Evolutionary conservation across 2,113 vertebrate genomes (phyloP), one percentile per base, ranked within the genome.

Genomic region (Calidris pugnax): DNA sequence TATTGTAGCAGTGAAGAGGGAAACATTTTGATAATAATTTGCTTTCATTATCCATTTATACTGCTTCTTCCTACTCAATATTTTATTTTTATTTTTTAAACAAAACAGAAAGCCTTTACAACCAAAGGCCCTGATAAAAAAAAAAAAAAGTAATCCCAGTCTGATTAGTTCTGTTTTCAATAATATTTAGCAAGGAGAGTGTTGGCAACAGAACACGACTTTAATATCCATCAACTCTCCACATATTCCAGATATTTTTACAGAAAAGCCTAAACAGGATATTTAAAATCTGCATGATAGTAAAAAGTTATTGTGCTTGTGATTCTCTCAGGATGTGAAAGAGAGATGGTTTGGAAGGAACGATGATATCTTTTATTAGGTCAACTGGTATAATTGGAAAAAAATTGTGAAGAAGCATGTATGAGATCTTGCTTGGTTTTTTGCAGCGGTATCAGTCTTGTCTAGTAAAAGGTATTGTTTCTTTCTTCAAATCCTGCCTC

Each of bases 1-100:
- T 96, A 96, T 95, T 92, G 83, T 57, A 75, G 68, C 68, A 84
- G 43, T 72, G 83, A 93, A 93, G 57, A 88, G 56, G 53, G 86
- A 81, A 95, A 53, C 39, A 71, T 92, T 95, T 93, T 93, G 45
- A 85, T 96, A 96, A 90, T 84, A 88, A 95, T 94, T 96, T 96
- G 30, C 80, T 90, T 88, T 92, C 86, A 81, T 96, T 94, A 95
- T 81, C 92, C 67, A 71, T 94, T 93, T 93, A 64, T 80, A 92
- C 84, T 73, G 39, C 57, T 90, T 92, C 78, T 93, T 94, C 56
- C 55, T 81, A 74, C 72, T 88, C 63, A 67, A 59, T 82, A 74
- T 86, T 90, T 87, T 87, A 74, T 89, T 91, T 92, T 75, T 89
- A 41, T 87, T 74, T 93, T 94, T 89, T 55, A 85, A 91, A 66